Evolutionary conservation across 2,888 invertebrate genomes (phyloP).

Genomic region (Nemotelus nigrinus): DNA sequence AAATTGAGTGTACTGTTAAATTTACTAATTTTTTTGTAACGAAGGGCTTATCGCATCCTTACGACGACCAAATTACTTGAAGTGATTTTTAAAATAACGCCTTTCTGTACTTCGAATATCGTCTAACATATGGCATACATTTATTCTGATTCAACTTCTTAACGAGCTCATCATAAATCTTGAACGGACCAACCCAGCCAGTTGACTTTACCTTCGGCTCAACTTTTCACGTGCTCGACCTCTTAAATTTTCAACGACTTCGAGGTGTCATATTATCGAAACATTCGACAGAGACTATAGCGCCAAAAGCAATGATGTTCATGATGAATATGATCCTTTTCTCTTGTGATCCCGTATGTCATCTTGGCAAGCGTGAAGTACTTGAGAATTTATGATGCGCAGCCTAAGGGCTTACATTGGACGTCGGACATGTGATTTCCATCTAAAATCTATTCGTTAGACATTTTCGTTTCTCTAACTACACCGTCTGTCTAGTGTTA

Average conservation of each 20-base stretch:
- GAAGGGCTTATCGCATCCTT: too few species aligned
- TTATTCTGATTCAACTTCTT: slow-evolving; percentile 4
- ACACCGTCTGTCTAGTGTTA: background rate
- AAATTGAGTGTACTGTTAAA: too few species aligned
- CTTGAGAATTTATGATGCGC: slow-evolving; percentile 21
- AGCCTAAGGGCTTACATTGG: slow-evolving; percentile 9
- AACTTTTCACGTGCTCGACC: background rate
- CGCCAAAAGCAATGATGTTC: background rate
- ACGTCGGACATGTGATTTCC: slow-evolving; percentile 24
- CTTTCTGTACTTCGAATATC: background rate
- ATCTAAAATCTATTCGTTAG: slow-evolving; percentile 14
- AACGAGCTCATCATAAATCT: slow-evolving; percentile 9
- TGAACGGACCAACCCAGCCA: background rate
- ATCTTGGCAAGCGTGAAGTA: slow-evolving; percentile 29
- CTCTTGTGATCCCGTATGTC: slow-evolving; percentile 33
- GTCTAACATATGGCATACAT: slow-evolving; percentile 17
- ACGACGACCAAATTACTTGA: too few species aligned
- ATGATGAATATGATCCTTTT: slow-evolving; percentile 40
- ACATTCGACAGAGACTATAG: background rate
- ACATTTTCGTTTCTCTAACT: background rate
- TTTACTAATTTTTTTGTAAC: too few species aligned
- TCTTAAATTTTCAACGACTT: slow-evolving; percentile 9
- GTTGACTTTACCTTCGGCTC: background rate
- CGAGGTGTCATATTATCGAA: slow-evolving; percentile 9
- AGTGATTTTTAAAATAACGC: background rate